These are phyloP conservation scores for Pammene fasciana DNA, from an alignment of 2,888 invertebrate species.

Conservation along the genomic window DNA sequence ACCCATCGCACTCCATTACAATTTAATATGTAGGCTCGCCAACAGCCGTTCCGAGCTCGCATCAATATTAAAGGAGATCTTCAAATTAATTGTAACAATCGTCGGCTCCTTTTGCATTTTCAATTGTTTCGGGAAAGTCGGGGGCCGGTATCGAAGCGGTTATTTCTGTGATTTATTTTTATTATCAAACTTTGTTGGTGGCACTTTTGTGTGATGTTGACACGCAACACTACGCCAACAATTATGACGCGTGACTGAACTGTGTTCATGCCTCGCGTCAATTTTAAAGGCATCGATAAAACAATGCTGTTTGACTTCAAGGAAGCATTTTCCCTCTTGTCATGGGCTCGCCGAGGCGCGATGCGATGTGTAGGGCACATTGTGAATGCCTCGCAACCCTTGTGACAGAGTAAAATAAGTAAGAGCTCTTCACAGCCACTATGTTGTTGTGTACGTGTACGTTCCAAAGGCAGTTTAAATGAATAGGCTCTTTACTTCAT, in stretches of 20 bases:
- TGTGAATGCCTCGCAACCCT: slow-evolving; percentile 1
- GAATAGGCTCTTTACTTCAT: too few species aligned
- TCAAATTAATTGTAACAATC: slow-evolving; percentile 40
- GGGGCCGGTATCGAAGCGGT: slow-evolving; percentile 14
- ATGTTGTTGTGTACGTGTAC: not conserved
- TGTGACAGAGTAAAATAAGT: slow-evolving; percentile 9
- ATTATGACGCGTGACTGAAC: slow-evolving; percentile 17
- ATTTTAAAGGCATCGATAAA: slow-evolving; percentile 20
- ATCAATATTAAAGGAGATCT: slow-evolving; percentile 39
- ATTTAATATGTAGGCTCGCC: slow-evolving; percentile 26
- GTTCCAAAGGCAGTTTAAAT: too few species aligned
- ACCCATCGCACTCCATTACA: slow-evolving; percentile 32
- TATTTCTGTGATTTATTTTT: slow-evolving; percentile 20
- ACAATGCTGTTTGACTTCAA: slow-evolving; percentile 18
- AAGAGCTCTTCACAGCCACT: not conserved
- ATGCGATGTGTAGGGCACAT: not conserved
- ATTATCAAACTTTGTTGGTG: slow-evolving; percentile 15
- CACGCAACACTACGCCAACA: slow-evolving; percentile 15
- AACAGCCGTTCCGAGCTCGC: slow-evolving; percentile 22
- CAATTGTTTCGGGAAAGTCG: slow-evolving; percentile 27
- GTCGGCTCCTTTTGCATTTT: slow-evolving; percentile 39
- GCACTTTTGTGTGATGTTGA: not conserved
- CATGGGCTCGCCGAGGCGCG: not conserved
- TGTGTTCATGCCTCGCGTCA: not conserved
- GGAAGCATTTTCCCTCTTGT: not conserved